Conservation (phyloP, 1,140 invertebrate species). For the Drosophila ambigua region DNA sequence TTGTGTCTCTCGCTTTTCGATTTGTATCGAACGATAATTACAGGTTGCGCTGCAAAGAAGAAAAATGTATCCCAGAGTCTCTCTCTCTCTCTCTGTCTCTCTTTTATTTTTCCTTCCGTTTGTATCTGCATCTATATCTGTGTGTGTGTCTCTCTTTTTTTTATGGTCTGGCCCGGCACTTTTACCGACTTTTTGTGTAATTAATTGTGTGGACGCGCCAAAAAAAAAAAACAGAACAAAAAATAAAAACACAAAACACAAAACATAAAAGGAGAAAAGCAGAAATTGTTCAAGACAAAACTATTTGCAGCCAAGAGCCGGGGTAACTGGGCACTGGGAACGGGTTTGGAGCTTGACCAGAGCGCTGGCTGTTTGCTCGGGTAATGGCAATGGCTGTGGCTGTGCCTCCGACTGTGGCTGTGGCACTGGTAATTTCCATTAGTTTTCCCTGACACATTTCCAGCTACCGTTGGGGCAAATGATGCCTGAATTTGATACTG, state of each 20-base stretch:
- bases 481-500: too few relatives aligned
- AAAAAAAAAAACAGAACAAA: conserved; percentile 11
- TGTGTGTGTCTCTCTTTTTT: neutral
- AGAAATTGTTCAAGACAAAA: conserved; percentile 28
- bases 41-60: conserved; percentile 67
- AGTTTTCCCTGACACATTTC: conserved; percentile 45
- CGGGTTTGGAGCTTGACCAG: conserved; percentile 3
- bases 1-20: conserved; percentile 76
- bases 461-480: conserved; percentile 33
- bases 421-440: conserved; percentile 31
- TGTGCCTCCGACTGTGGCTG: too few relatives aligned
- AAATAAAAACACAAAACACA: neutral
- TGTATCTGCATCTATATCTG: neutral
- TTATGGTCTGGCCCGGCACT: conserved; percentile 11
- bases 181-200: conserved; percentile 64
- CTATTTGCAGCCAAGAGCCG: conserved; percentile 1
- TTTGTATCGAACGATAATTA: conserved; percentile 79
- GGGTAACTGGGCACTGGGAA: too few relatives aligned
- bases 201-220: conserved; percentile 61
- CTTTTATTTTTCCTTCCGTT: neutral
- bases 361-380: neutral
- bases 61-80: conserved; percentile 52
- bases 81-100: neutral
- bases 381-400: too few relatives aligned
- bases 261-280: conserved; percentile 15